phyloP scores from a whole-genome alignment of 2,113 vertebrate genomes.

The Centropristis striata region DNA sequence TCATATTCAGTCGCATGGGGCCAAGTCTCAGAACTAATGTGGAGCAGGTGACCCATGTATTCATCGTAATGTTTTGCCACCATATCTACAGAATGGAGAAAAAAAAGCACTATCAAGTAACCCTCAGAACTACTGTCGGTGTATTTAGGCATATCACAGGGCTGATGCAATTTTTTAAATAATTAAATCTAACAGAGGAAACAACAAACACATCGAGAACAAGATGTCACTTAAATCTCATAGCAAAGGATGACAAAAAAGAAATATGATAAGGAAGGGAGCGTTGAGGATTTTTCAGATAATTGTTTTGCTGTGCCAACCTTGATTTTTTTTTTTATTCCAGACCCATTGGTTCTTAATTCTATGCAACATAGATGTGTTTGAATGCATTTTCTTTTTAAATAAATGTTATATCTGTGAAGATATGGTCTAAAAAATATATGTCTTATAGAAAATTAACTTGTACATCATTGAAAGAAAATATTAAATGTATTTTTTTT shows the following conservation, averaged over 20 bases:
- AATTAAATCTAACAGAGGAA: conserved; percentile 24
- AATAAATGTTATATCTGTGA: conserved; percentile 77
- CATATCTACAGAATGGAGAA: conserved; percentile 31
- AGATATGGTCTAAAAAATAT: conserved; percentile 80
- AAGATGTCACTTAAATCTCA: conserved; percentile 66
- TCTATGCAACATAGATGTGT: conserved; percentile 96
- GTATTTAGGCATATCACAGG: conserved; percentile 66
- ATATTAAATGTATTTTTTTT: conserved; percentile 71
- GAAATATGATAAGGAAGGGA: conserved; percentile 25
- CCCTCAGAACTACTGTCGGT: conserved; percentile 38
- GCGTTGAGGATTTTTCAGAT: conserved; percentile 56
- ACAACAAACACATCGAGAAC: conserved; percentile 48
- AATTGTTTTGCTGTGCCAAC: conserved; percentile 89
- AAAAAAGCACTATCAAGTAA: conserved; percentile 11
- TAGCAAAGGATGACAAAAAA: conserved; percentile 37
- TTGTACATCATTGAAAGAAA: conserved; percentile 84
- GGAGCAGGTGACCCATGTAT: conserved; percentile 43
- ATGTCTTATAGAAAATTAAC: conserved; percentile 79
- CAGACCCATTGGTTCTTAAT: conserved; percentile 89
- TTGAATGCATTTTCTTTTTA: conserved; percentile 85
- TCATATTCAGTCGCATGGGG: conserved; percentile 24
- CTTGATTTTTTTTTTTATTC: conserved; percentile 69
- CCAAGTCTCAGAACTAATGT: conserved; percentile 32
- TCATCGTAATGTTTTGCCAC: conserved; percentile 49
- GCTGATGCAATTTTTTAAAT: conserved; percentile 66